phyloP scores from a whole-genome alignment of 2,797 vertebrate genomes.

The Artibeus jamaicensis region DNA sequence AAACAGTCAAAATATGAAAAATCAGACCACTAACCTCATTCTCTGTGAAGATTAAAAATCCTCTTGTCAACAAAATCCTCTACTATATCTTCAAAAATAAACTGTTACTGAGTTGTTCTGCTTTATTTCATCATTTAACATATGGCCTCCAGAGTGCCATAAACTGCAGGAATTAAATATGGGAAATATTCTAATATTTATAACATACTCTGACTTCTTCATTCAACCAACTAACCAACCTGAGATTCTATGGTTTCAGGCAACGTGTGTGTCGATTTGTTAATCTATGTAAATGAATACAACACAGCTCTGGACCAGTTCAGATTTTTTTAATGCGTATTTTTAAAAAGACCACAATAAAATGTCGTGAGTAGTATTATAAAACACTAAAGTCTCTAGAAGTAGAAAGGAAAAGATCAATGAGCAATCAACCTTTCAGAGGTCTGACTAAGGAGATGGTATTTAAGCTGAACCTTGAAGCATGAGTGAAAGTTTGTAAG shows the following conservation, averaged over 20 bases:
- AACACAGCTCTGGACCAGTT: neutral
- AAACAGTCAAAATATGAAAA: slow-evolving; percentile 42
- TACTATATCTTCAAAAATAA: slow-evolving; percentile 46
- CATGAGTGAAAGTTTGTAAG: neutral
- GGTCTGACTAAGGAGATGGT: neutral
- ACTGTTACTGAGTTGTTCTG: neutral
- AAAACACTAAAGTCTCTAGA: slow-evolving; percentile 12
- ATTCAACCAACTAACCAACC: neutral
- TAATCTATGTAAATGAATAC: neutral
- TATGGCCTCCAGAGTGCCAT: neutral
- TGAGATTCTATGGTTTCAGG: neutral
- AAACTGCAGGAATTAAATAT: neutral
- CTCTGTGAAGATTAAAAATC: slow-evolving; percentile 20
- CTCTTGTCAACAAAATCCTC: slow-evolving; percentile 9
- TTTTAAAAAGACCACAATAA: neutral
- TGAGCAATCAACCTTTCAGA: slow-evolving; percentile 36
- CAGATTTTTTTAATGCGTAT: neutral
- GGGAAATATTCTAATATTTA: slow-evolving; percentile 35
- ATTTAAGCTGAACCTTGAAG: slow-evolving; percentile 37
- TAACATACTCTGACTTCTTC: slow-evolving; percentile 33
- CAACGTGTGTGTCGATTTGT: neutral
- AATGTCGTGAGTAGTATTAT: neutral
- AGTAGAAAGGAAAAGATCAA: slow-evolving; percentile 23
- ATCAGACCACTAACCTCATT: neutral
- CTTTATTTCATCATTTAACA: slow-evolving; percentile 43